Evolutionary conservation across 2,888 invertebrate species (phyloP).

Genomic region (Pachymerium ferrugineum): DNA sequence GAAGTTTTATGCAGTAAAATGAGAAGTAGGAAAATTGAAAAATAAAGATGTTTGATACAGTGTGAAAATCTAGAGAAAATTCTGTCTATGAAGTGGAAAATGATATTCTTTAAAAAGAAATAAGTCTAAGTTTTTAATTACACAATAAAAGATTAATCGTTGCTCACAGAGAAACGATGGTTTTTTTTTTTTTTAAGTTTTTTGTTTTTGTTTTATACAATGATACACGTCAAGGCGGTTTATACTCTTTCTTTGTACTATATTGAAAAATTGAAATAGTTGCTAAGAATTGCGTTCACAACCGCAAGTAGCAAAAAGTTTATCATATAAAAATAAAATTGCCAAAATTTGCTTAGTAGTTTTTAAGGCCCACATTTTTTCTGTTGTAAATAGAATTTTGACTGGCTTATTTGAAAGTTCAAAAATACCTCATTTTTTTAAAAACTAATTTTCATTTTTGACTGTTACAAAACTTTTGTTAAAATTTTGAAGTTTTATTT

Average conservation of each 20-base stretch:
- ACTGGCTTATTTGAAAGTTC: background rate
- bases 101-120: background rate
- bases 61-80: background rate
- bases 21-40: background rate
- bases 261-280: conserved; percentile 10
- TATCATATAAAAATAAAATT: conserved; percentile 9
- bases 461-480: no score
- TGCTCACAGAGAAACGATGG: conserved; percentile 11
- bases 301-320: conserved; percentile 5
- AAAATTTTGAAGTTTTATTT: no score
- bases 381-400: background rate
- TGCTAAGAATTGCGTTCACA: conserved; percentile 18
- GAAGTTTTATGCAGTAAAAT: background rate
- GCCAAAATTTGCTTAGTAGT: background rate
- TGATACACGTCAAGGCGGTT: background rate
- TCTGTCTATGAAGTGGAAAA: background rate
- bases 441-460: no score
- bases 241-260: no score
- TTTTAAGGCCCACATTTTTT: background rate
- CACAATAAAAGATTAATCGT: background rate
- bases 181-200: background rate
- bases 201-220: background rate
- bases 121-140: conserved; percentile 1
- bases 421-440: background rate
- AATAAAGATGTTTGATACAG: no score